These are phyloP conservation scores for Hydrophis major DNA, from an alignment of 2,797 vertebrate species.

Conservation along the genomic window DNA sequence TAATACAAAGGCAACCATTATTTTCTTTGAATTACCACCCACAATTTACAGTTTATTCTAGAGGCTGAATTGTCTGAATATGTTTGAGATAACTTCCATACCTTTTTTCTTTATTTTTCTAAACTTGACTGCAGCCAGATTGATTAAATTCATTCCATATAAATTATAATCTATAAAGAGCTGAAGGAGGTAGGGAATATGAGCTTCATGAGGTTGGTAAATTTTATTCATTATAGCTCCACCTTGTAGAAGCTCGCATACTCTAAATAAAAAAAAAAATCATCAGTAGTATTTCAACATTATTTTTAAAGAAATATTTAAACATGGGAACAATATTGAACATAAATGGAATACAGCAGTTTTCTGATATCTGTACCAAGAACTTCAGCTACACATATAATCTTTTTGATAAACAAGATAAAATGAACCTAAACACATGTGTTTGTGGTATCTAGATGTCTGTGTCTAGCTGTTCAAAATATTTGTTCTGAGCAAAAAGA, in stretches of 20 bases:
- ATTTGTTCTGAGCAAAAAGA: not conserved
- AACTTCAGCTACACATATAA: not conserved
- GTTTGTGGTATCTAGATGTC: not conserved
- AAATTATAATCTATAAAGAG: conserved; percentile 99
- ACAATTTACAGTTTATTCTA: not conserved
- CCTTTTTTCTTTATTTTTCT: conserved; percentile 81
- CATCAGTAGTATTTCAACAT: conserved; percentile 11
- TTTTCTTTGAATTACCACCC: not conserved
- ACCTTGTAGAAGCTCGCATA: conserved; percentile 94
- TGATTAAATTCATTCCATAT: conserved; percentile 97
- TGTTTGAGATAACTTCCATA: conserved; percentile 62
- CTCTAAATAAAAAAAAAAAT: conserved; percentile 71
- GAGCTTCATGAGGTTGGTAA: conserved; percentile 96
- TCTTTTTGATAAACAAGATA: too few relatives aligned
- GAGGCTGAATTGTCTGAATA: conserved; percentile 6
- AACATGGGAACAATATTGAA: not conserved
- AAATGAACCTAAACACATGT: not conserved
- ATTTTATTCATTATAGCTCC: conserved; percentile 98
- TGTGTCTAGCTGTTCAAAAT: not conserved
- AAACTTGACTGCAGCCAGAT: conserved; percentile 91
- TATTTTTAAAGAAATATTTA: not conserved
- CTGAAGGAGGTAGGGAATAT: conserved; percentile 97
- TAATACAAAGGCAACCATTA: not conserved
- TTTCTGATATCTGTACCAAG: not conserved
- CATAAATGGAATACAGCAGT: not conserved